phyloP scores from a whole-genome alignment of 2,797 vertebrate species.

The Gymnoscopelus braueri region DNA sequence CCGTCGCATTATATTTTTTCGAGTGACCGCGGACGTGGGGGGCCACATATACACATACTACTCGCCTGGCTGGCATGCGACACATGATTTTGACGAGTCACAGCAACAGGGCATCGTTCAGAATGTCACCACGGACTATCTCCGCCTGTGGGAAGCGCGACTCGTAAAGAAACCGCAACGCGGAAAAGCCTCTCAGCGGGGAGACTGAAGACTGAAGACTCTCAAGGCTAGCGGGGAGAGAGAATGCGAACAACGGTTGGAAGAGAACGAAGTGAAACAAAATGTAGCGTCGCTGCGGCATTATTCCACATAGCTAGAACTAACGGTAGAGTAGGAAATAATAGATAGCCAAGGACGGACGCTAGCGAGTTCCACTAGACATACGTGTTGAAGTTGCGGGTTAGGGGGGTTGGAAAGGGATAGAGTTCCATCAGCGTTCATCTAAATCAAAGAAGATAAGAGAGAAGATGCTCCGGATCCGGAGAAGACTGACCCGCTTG shows the following conservation, averaged over 20 bases:
- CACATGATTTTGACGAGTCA: constrained; percentile 53
- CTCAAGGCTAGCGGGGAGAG: constrained; percentile 41
- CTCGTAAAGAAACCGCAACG: constrained; percentile 69
- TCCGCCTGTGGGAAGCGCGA: constrained; percentile 48
- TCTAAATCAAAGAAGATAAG: constrained; percentile 51
- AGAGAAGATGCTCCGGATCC: constrained; percentile 81
- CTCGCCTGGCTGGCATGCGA: constrained; percentile 34
- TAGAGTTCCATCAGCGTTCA: constrained; percentile 56
- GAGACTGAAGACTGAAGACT: no score
- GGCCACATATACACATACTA: not conserved
- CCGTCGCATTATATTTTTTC: constrained; percentile 34
- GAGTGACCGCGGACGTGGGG: constrained; percentile 18
- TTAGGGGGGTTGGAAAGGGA: constrained; percentile 49
- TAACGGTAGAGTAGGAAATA: constrained; percentile 68
- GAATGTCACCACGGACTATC: constrained; percentile 71
- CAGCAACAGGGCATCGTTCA: constrained; percentile 82
- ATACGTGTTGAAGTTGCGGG: constrained; percentile 65
- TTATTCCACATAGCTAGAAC: constrained; percentile 73
- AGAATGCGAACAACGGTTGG: constrained; percentile 83
- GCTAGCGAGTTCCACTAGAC: constrained; percentile 58
- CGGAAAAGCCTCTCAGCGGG: constrained; percentile 61
- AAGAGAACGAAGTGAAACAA: constrained; percentile 70
- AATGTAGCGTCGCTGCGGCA: constrained; percentile 81
- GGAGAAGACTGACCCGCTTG: constrained; percentile 78
- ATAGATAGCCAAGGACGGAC: constrained; percentile 74